phyloP scores from a whole-genome alignment of 2,888 invertebrate species.

The Yponomeuta malinellus region DNA sequence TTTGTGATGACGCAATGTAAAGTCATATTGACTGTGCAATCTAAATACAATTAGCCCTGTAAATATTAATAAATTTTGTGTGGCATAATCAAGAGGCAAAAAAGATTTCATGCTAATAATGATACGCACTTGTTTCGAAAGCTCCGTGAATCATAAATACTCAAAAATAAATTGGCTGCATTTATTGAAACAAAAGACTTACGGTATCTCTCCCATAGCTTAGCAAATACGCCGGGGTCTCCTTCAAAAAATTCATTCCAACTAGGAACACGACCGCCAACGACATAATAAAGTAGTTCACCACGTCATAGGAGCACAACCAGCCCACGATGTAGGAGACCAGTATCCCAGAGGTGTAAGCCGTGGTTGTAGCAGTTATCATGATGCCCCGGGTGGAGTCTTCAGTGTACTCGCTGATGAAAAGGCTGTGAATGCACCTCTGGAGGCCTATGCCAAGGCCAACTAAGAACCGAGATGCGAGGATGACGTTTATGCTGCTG shows the following conservation, averaged over 20 bases:
- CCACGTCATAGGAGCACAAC: slow-evolving; percentile 7
- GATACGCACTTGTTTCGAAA: too few relatives aligned
- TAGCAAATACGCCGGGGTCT: slow-evolving; percentile 9
- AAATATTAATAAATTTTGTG: too few relatives aligned
- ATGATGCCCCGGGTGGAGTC: neutral
- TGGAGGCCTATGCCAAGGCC: slow-evolving; percentile 5
- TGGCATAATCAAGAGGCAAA: too few relatives aligned
- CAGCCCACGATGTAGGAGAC: slow-evolving; percentile 13
- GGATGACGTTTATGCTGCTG: neutral
- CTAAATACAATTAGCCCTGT: too few relatives aligned
- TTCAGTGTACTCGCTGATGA: neutral
- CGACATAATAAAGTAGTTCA: neutral
- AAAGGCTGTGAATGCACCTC: neutral
- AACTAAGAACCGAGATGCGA: neutral
- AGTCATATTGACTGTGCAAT: too few relatives aligned
- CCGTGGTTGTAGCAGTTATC: neutral
- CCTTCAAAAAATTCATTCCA: neutral
- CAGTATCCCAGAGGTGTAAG: neutral
- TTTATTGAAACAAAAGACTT: neutral
- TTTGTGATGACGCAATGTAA: too few relatives aligned
- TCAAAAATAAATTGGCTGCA: neutral
- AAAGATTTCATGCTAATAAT: too few relatives aligned
- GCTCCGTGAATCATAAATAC: too few relatives aligned
- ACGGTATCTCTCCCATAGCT: slow-evolving; percentile 1
- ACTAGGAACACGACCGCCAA: neutral